phyloP scores from a whole-genome alignment of 2,888 invertebrate species.

The Drosophila setosimentum region DNA sequence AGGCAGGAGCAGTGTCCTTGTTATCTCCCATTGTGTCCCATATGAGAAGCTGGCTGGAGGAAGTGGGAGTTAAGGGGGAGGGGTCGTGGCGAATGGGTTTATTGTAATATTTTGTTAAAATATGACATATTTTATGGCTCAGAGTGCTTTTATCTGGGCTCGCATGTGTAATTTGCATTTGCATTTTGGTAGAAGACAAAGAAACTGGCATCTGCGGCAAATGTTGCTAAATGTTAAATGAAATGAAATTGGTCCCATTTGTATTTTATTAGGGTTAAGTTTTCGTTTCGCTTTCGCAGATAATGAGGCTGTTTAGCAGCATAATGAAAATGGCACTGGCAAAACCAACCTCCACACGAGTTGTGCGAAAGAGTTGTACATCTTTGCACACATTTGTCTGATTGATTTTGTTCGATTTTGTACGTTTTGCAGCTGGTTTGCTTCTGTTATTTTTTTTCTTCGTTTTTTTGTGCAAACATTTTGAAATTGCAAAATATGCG shows the following conservation, averaged over 20 bases:
- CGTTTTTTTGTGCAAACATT: conserved; percentile 34
- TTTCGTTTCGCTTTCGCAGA: conserved; percentile 14
- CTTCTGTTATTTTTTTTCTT: conserved; percentile 11
- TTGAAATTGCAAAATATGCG: conserved; percentile 71
- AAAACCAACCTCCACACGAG: neutral
- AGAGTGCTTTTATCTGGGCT: conserved; percentile 75
- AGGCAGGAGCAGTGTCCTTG: conserved; percentile 42
- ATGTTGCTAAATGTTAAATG: conserved; percentile 60
- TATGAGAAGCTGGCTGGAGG: conserved; percentile 59
- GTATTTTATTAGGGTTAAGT: conserved; percentile 82
- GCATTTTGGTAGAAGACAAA: conserved; percentile 26
- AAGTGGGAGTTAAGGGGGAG: neutral
- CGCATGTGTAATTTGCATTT: conserved; percentile 72
- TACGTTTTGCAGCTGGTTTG: conserved; percentile 1
- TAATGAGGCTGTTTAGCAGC: conserved; percentile 58
- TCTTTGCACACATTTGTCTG: conserved; percentile 30
- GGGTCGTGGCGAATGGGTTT: conserved; percentile 79
- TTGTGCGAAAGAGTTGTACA: neutral
- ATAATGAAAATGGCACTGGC: conserved; percentile 34
- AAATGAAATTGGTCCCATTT: conserved; percentile 83
- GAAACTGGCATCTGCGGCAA: conserved; percentile 44
- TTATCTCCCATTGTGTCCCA: conserved; percentile 70
- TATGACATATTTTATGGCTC: conserved; percentile 84
- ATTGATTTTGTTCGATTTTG: conserved; percentile 53
- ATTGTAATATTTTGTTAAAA: conserved; percentile 83